A percentile compares a stretch with the other conserved stretches of the same genome.
Evolutionary conservation across 1,140 invertebrate species (phyloP).

Genomic region (Aphelinus certus): DNA sequence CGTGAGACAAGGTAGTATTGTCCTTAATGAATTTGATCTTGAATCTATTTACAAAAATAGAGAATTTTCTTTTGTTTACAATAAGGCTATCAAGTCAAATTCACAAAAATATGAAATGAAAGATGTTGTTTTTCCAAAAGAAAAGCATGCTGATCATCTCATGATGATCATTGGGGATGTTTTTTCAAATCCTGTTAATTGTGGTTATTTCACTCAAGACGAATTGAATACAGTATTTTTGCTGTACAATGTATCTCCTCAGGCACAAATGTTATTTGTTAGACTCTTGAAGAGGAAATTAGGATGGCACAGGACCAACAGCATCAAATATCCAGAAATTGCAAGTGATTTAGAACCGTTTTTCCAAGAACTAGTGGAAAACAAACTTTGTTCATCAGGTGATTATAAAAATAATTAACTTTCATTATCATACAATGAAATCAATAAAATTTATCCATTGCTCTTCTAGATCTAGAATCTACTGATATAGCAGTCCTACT

Average conservation of each 20-base stretch:
- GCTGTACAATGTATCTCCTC: constrained; percentile 44
- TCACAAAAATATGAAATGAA: constrained; percentile 46
- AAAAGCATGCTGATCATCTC: constrained; percentile 49
- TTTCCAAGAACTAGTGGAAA: constrained; percentile 46
- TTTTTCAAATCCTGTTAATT: constrained; percentile 54
- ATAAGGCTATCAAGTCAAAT: constrained; percentile 32
- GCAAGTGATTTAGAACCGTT: constrained; percentile 39
- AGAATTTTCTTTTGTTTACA: constrained; percentile 43
- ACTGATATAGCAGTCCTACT: constrained; percentile 43
- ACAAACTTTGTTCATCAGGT: constrained; percentile 47
- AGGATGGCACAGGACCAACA: constrained; percentile 46
- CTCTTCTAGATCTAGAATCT: constrained; percentile 43
- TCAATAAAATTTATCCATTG: constrained; percentile 10
- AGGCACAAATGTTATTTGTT: constrained; percentile 53
- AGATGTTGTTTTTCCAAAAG: constrained; percentile 46
- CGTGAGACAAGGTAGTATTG: constrained; percentile 46
- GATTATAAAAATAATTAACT: constrained; percentile 10
- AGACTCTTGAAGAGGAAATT: constrained; percentile 54
- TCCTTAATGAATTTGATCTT: constrained; percentile 51
- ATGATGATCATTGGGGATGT: constrained; percentile 48
- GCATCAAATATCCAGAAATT: constrained; percentile 48
- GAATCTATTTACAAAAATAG: constrained; percentile 48
- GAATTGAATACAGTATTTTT: constrained; percentile 54
- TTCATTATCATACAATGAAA: not conserved
- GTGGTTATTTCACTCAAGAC: constrained; percentile 53